phyloP scores from a whole-genome alignment of 2,888 invertebrate genomes.

The Ecliptopera silaceata region DNA sequence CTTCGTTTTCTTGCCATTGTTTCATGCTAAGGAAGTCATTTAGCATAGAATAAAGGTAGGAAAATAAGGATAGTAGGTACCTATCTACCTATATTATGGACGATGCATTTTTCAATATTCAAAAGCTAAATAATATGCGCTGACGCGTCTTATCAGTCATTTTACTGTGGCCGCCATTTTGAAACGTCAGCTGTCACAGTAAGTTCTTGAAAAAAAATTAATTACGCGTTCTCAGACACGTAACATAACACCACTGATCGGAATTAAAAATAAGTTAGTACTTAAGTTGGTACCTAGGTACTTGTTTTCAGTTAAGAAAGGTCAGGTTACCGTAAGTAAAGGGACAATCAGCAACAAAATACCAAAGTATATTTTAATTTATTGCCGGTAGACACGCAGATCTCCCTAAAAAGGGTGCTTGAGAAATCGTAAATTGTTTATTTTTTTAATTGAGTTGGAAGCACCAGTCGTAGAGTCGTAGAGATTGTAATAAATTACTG shows the following conservation, averaged over 20 bases:
- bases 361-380: slow-evolving; percentile 17
- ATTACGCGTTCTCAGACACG: neutral
- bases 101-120: no score
- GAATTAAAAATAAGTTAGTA: slow-evolving; percentile 1
- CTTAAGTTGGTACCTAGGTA: no score
- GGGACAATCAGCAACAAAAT: slow-evolving; percentile 17
- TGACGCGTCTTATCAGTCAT: no score
- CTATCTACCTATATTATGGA: no score
- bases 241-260: slow-evolving; percentile 13
- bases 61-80: no score
- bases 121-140: no score
- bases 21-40: no score
- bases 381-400: slow-evolving; percentile 13
- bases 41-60: no score
- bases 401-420: slow-evolving; percentile 5
- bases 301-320: slow-evolving; percentile 12
- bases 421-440: slow-evolving; percentile 10
- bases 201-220: neutral
- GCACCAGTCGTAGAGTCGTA: neutral
- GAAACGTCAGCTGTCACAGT: neutral
- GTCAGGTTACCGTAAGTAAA: slow-evolving; percentile 19
- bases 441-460: slow-evolving; percentile 3
- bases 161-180: no score
- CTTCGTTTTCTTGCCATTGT: no score
- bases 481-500: neutral